A percentile compares a stretch with the other conserved stretches of the same genome.
These are phyloP conservation scores for Acronicta aceris DNA, from an alignment of 2,888 invertebrate species.

Conservation along the genomic window DNA sequence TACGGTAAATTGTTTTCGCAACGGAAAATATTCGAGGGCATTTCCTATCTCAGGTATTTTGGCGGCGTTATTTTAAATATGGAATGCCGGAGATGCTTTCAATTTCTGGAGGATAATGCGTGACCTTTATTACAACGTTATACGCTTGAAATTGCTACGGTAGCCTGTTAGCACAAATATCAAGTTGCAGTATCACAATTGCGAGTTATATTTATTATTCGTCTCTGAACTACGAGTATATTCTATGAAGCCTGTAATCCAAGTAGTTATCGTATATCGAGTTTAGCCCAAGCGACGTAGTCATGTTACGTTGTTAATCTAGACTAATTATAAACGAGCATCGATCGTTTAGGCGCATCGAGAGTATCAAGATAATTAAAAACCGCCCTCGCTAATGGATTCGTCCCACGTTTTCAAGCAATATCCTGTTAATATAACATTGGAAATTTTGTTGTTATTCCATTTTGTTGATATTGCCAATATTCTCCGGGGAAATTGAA, in stretches of 20 bases:
- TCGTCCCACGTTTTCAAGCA: constrained; percentile 65
- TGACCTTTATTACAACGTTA: constrained; percentile 49
- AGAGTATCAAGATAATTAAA: constrained; percentile 72
- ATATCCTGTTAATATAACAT: constrained; percentile 71
- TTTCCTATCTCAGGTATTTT: constrained; percentile 53
- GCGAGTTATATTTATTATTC: constrained; percentile 28
- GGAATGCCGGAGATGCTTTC: constrained; percentile 34
- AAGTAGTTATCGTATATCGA: constrained; percentile 13
- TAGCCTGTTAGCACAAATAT: constrained; percentile 25
- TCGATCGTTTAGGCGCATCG: constrained; percentile 46
- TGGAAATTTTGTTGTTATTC: constrained; percentile 66
- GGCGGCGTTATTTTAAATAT: constrained; percentile 47
- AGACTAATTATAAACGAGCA: constrained; percentile 43
- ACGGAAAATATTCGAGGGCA: constrained; percentile 53
- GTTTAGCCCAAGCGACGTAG: constrained; percentile 2
- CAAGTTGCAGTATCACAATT: constrained; percentile 43
- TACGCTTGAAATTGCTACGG: constrained; percentile 28
- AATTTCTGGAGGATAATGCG: constrained; percentile 20
- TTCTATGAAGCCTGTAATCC: constrained; percentile 18
- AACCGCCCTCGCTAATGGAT: constrained; percentile 69
- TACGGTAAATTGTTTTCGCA: constrained; percentile 70
- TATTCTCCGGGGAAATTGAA: constrained; percentile 74
- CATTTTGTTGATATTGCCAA: constrained; percentile 75
- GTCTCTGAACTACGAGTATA: constrained; percentile 9
- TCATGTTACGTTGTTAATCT: constrained; percentile 34